Conservation (phyloP, 2,113 vertebrate genomes). For the Chamaetylas fuelleborni region DNA sequence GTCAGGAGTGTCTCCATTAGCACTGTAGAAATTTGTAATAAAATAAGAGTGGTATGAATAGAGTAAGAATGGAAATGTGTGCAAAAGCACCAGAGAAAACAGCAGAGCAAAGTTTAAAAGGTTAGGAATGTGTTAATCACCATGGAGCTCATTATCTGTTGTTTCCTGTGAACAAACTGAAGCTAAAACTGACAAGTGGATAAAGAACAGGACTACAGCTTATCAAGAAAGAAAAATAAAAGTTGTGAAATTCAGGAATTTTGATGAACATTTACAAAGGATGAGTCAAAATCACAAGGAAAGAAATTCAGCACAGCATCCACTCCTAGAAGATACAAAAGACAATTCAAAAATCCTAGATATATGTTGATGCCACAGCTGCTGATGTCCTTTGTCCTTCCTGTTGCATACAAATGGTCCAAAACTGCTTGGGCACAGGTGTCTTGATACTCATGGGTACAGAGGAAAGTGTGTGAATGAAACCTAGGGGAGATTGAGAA, state of each 20-base stretch:
- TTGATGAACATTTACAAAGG: not conserved
- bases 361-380: not conserved
- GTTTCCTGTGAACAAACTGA: not conserved
- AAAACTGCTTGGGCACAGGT: not conserved
- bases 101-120: not conserved
- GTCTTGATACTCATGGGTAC: not conserved
- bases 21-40: not conserved
- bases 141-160: not conserved
- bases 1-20: not conserved
- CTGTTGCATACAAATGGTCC: fast-evolving
- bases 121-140: not conserved
- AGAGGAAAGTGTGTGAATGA: not conserved
- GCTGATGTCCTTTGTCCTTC: not conserved
- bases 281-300: conserved; percentile 2
- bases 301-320: not conserved
- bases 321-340: not conserved
- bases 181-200: not conserved
- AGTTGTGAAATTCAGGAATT: not conserved
- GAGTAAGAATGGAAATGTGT: not conserved
- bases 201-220: not conserved
- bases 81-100: not conserved
- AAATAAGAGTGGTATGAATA: not conserved
- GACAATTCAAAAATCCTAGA: not conserved
- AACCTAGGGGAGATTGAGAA: not conserved
- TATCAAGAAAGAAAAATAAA: not conserved